Conservation (phyloP, 1,140 invertebrate genomes). For the Drosophila lacteicornis region DNA sequence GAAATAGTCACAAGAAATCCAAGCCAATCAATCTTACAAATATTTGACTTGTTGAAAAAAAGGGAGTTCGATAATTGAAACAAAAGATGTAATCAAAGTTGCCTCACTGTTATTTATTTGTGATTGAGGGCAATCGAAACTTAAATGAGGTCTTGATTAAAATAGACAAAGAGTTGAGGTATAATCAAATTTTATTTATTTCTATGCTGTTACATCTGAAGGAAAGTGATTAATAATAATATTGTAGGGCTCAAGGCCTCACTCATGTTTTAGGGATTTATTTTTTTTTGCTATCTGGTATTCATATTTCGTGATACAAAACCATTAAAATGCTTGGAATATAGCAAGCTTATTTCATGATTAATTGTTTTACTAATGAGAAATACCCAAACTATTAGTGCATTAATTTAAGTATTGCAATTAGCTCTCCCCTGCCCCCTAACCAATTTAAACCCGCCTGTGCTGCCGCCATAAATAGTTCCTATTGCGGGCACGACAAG, state of each 20-base stretch:
- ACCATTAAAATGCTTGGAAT: background rate
- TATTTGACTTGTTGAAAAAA: conserved; percentile 28
- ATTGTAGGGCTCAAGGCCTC: too few species aligned
- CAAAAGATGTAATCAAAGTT: conserved; percentile 18
- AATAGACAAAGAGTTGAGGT: background rate
- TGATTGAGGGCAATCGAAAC: background rate
- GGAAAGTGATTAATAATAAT: background rate
- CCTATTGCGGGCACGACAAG: conserved; percentile 4
- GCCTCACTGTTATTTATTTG: background rate
- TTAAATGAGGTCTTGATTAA: background rate
- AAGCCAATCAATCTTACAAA: conserved; percentile 44
- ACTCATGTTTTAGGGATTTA: background rate
- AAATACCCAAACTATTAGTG: background rate
- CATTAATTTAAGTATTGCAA: background rate
- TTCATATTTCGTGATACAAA: background rate
- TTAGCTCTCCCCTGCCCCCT: background rate
- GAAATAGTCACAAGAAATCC: conserved; percentile 38
- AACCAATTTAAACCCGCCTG: conserved; percentile 2
- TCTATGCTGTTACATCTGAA: too few species aligned
- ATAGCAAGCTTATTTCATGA: background rate
- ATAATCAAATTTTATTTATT: background rate
- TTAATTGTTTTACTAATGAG: background rate
- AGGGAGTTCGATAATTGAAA: conserved; percentile 10
- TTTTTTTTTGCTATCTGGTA: background rate
- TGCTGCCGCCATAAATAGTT: conserved; percentile 27